phyloP scores from a whole-genome alignment of 2,888 invertebrate species.

The Alsophila aescularia region DNA sequence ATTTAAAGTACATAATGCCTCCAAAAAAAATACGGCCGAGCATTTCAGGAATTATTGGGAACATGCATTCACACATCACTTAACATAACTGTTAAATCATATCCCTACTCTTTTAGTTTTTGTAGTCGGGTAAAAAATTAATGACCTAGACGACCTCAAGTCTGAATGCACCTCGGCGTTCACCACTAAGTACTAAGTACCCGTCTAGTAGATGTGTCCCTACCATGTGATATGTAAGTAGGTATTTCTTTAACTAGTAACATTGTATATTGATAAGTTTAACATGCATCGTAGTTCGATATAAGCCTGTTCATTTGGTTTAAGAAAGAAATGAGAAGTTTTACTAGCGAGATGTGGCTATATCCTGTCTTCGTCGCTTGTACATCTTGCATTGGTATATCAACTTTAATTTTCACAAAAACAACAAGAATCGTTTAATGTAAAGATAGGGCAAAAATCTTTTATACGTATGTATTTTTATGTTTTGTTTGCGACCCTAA shows the following conservation, averaged over 20 bases:
- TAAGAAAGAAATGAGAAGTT: neutral
- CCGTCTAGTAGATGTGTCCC: constrained; percentile 15
- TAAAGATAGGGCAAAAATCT: no score
- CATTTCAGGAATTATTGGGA: no score
- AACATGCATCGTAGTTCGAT: constrained; percentile 47
- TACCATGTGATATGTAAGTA: constrained; percentile 42
- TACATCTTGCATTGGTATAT: no score
- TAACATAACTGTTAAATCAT: no score
- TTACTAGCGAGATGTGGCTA: neutral
- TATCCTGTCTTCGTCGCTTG: no score
- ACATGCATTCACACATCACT: no score
- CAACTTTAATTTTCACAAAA: neutral
- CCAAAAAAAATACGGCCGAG: no score
- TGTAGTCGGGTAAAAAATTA: neutral
- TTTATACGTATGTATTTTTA: no score
- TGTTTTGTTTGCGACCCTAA: no score
- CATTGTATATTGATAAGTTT: constrained; percentile 19
- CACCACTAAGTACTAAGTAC: constrained; percentile 28
- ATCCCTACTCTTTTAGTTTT: neutral
- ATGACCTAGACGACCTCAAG: neutral
- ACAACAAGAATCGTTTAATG: neutral
- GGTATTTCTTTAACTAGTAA: constrained; percentile 37
- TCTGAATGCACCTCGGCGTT: neutral
- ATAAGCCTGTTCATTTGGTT: constrained; percentile 43
- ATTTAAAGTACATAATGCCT: no score